Evolutionary conservation across 2,113 vertebrate species (phyloP), one percentile per base, ranked within the genome.

Genomic region (Madoqua kirkii): DNA sequence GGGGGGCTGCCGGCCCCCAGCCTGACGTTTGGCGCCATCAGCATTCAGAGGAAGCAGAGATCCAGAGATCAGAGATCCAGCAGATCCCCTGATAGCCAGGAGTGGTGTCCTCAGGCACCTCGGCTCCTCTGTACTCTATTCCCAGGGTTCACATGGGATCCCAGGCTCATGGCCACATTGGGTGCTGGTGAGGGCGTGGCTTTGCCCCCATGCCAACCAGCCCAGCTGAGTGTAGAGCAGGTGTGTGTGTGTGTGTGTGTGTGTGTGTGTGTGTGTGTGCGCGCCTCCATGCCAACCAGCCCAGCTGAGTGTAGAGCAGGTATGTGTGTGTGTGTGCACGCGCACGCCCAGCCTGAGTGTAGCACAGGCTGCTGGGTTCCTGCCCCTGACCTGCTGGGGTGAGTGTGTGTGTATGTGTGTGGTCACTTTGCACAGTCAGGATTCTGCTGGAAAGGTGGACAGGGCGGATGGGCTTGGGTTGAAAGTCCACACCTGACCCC

Each of bases 131-230:
- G 33, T 23, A 5, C 10, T 17, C 14, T 85, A 48, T 79, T 54
- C 57, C 45, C 78, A 8, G 54, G 13, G 29, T 23, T 85, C 57
- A 25, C 2, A 3, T 3, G 19, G 76, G 29, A 25, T 16, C 5
- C 60, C 16, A 5, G 84, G 64, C 33, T 31, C 10, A 0, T 3
- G 0, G 27, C 4, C 19, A 5, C 21, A 15, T 10, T 21, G n/a
- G 89, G 15, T 15, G 5, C 17, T 33, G 23, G n/a, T 25, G 84
- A 19, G 31, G 82, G 36, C 0, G 0, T n/a, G 45, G 17, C 54
- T 36, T 40, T 7, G 45, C 16, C 16, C 6, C n/a, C 2, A 1
- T 1, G 1, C 10, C 17, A 67, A 11, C 64, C 16, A n/a, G 33
- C 64, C 33, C 33, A 67, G 64, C 33, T 67, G 64, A n/a, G 64